Evolutionary conservation across 1,140 invertebrate species (phyloP).

Genomic region (Elymnias hypermnestra): DNA sequence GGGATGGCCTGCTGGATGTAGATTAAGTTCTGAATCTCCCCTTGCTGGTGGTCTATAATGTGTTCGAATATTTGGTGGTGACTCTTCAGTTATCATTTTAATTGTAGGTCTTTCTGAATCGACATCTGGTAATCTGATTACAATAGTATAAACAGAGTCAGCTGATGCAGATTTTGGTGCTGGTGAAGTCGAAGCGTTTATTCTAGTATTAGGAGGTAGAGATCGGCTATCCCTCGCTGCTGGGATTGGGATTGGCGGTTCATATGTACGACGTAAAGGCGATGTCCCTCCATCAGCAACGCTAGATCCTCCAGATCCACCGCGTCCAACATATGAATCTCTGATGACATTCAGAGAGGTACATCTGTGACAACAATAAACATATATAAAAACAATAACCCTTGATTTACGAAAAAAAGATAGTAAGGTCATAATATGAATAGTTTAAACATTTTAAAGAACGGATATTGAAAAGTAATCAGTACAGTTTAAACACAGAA

Average conservation of each 20-base stretch:
- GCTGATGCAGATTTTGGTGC: slow-evolving; percentile 81
- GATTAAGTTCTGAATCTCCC: slow-evolving; percentile 70
- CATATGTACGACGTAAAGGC: slow-evolving; percentile 55
- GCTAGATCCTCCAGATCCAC: slow-evolving; percentile 53
- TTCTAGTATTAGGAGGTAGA: slow-evolving; percentile 69
- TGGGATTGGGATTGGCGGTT: slow-evolving; percentile 41
- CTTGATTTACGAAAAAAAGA: no score
- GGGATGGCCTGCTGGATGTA: slow-evolving; percentile 66
- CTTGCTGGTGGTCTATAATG: slow-evolving; percentile 61
- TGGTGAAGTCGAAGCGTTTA: slow-evolving; percentile 59
- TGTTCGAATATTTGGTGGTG: slow-evolving; percentile 57
- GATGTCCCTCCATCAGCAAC: slow-evolving; percentile 59
- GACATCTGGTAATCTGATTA: slow-evolving; percentile 87
- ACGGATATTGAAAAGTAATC: no score
- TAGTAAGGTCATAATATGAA: no score
- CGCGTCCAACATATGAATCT: slow-evolving; percentile 77
- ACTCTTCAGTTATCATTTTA: slow-evolving; percentile 90
- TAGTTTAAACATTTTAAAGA: no score
- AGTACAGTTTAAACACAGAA: no score
- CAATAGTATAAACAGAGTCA: slow-evolving; percentile 92
- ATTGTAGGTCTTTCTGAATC: slow-evolving; percentile 82
- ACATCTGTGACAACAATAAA: slow-evolving; percentile 70
- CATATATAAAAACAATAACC: neutral
- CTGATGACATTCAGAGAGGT: slow-evolving; percentile 90
- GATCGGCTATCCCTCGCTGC: slow-evolving; percentile 75